Evolutionary conservation across 2,797 vertebrate species (phyloP).

Genomic region (Setipinna tenuifilis): DNA sequence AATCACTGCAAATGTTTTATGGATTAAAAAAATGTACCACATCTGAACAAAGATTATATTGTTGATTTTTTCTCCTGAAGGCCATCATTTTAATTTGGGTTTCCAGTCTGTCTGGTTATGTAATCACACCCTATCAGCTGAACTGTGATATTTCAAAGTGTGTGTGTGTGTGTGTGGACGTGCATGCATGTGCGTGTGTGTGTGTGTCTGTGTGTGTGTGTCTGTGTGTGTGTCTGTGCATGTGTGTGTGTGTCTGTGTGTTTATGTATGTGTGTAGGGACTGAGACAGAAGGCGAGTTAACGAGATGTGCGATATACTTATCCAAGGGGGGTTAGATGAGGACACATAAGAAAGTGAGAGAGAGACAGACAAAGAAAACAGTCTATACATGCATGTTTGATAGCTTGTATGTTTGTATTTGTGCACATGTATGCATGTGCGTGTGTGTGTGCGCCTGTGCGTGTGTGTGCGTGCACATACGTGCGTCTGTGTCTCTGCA

Average conservation of each 20-base stretch:
- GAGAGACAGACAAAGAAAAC: too few species aligned
- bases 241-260: slow-evolving; percentile 1
- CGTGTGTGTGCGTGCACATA: background rate
- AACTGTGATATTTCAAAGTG: background rate
- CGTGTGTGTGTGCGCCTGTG: background rate
- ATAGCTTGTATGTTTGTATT: background rate
- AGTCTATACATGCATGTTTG: too few species aligned
- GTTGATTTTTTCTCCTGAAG: background rate
- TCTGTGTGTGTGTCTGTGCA: background rate
- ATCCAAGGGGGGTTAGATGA: background rate
- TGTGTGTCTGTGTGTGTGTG: background rate
- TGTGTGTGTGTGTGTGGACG: background rate
- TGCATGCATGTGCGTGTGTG: background rate
- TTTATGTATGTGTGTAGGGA: background rate
- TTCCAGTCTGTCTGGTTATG: background rate
- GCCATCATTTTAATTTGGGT: background rate
- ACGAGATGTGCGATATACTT: background rate
- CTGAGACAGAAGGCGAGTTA: background rate
- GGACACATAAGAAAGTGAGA: too few species aligned
- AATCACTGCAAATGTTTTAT: background rate
- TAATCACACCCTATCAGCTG: background rate
- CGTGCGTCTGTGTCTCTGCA: background rate
- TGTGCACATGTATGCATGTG: background rate
- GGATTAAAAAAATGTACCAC: background rate
- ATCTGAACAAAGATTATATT: background rate